phyloP scores from a whole-genome alignment of 2,888 invertebrate genomes.

The Chrysotoxum bicinctum region DNA sequence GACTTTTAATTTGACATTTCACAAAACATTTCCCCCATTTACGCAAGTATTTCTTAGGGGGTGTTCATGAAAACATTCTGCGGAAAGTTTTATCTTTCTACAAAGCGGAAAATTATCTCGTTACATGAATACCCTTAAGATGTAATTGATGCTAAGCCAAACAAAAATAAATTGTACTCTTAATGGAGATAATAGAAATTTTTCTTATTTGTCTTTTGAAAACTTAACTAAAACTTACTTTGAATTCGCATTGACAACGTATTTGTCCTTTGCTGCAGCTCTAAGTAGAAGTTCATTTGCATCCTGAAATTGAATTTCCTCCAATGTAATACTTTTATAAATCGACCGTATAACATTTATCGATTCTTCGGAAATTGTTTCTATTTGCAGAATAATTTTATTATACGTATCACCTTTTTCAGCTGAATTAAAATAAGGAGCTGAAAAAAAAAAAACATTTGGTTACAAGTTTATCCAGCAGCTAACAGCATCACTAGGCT shows the following conservation, averaged over 20 bases:
- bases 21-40: too few species aligned
- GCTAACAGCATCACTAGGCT: background rate
- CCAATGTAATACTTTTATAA: constrained; percentile 84
- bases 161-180: too few species aligned
- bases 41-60: too few species aligned
- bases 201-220: too few species aligned
- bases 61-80: too few species aligned
- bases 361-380: constrained; percentile 86
- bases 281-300: constrained; percentile 91
- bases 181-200: too few species aligned
- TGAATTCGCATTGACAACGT: constrained; percentile 75
- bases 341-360: constrained; percentile 86
- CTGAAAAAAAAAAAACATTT: constrained; percentile 76
- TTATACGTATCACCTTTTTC: constrained; percentile 86
- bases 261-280: constrained; percentile 82
- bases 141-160: too few species aligned
- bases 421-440: constrained; percentile 85
- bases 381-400: constrained; percentile 90
- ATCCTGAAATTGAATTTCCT: constrained; percentile 88
- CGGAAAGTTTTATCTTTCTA: too few species aligned
- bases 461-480: background rate
- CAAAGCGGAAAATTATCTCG: too few species aligned
- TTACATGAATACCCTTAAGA: too few species aligned
- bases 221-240: constrained; percentile 63
- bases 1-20: too few species aligned